Percentiles rank a stretch among this genome's conserved stretches.
Conservation (phyloP, 2,113 vertebrate species). For the Myanophis thanlyinensis region DNA sequence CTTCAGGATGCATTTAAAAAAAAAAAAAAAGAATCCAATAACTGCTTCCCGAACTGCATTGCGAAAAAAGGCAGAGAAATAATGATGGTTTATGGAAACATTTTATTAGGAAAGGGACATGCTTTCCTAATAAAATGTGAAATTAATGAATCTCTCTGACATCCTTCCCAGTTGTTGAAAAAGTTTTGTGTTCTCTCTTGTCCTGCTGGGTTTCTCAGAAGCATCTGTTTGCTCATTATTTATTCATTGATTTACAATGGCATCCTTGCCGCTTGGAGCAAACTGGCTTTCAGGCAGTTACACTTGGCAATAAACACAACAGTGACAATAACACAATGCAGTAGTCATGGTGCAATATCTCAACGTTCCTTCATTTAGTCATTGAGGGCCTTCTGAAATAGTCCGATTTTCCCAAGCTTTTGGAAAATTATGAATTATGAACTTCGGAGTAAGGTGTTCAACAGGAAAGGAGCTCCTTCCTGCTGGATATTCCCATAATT, state of each 20-base stretch:
- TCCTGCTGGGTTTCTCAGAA: background rate
- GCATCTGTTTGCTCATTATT: background rate
- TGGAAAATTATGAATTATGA: too few species aligned
- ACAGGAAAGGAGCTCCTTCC: too few species aligned
- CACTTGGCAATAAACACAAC: background rate
- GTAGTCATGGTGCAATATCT: background rate
- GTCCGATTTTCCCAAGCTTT: too few species aligned
- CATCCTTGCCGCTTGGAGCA: background rate
- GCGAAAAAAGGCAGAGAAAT: background rate
- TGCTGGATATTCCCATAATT: too few species aligned
- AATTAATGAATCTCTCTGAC: background rate
- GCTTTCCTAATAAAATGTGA: background rate
- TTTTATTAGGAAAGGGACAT: background rate
- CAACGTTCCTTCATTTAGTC: background rate
- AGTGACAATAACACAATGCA: background rate
- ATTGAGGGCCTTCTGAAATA: background rate
- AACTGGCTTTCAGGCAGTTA: background rate
- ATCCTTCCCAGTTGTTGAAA: background rate
- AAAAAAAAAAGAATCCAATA: background rate
- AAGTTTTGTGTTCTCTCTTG: background rate
- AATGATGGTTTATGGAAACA: background rate
- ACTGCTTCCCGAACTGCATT: background rate
- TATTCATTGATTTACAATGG: background rate
- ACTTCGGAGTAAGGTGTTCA: too few species aligned
- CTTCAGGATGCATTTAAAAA: background rate